Conservation (phyloP, 2,888 invertebrate genomes). For the Formica aserva region DNA sequence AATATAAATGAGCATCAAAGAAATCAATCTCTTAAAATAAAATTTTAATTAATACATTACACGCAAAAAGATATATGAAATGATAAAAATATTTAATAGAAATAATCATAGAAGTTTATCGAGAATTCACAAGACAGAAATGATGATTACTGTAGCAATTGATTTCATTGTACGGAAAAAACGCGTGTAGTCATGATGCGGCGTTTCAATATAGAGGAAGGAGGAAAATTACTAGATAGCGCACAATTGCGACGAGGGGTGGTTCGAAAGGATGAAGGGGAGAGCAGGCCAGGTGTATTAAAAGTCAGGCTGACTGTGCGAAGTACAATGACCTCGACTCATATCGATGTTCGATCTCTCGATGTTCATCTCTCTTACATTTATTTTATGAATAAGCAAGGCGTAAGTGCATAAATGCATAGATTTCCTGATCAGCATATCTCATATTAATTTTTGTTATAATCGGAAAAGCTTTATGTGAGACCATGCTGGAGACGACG, state of each 20-base stretch:
- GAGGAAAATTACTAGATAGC: constrained; percentile 68
- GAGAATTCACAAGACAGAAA: background rate
- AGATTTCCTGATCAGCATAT: background rate
- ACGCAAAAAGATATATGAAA: background rate
- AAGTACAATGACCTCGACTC: constrained; percentile 72
- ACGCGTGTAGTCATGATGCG: constrained; percentile 58
- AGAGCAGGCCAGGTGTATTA: constrained; percentile 76
- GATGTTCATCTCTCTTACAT: constrained; percentile 55
- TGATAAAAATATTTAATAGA: background rate
- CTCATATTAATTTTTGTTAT: background rate
- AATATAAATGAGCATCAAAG: background rate
- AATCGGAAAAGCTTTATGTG: background rate
- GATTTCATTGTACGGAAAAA: constrained; percentile 57
- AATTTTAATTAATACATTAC: background rate
- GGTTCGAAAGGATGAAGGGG: constrained; percentile 64
- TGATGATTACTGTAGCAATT: constrained; percentile 22
- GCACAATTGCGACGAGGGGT: constrained; percentile 58
- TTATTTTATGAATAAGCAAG: constrained; percentile 6
- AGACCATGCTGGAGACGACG: constrained; percentile 14
- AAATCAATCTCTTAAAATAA: background rate
- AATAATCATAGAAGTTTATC: background rate
- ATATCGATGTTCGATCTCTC: constrained; percentile 58
- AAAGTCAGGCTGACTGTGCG: constrained; percentile 72
- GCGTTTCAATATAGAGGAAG: constrained; percentile 63
- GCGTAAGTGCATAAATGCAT: background rate